Conservation (phyloP, 2,113 vertebrate species). For the Willisornis vidua region DNA sequence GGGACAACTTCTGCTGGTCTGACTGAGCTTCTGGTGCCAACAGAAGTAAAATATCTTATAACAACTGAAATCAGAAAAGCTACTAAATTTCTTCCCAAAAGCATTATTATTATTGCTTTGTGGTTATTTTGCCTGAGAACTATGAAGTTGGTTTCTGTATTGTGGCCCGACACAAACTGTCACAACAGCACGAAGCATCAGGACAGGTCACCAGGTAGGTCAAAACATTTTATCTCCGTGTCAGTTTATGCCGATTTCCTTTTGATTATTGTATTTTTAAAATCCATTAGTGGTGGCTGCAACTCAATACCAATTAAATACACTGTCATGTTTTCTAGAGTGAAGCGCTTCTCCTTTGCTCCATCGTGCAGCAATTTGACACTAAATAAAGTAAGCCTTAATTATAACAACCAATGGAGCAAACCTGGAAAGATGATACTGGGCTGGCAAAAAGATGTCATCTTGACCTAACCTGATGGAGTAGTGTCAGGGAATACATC, state of each 20-base stretch:
- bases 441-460: neutral
- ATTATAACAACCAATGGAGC: constrained; percentile 3
- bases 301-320: constrained; percentile 41
- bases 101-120: neutral
- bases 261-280: constrained; percentile 35
- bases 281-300: neutral
- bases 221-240: neutral
- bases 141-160: neutral
- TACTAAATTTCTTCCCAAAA: neutral
- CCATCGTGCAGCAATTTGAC: neutral
- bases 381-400: constrained; percentile 47
- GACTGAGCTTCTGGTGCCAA: neutral
- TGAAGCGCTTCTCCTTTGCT: constrained; percentile 2
- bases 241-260: neutral
- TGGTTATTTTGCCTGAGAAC: neutral
- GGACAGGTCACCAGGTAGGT: neutral
- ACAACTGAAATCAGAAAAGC: neutral
- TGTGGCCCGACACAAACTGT: neutral
- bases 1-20: neutral
- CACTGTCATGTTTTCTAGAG: neutral
- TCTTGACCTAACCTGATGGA: neutral
- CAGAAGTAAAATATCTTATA: neutral
- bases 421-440: neutral
- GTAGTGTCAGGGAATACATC: neutral
- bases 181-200: accelerated